Conservation (phyloP, 2,888 invertebrate genomes). For the Drosophila kokeensis region DNA sequence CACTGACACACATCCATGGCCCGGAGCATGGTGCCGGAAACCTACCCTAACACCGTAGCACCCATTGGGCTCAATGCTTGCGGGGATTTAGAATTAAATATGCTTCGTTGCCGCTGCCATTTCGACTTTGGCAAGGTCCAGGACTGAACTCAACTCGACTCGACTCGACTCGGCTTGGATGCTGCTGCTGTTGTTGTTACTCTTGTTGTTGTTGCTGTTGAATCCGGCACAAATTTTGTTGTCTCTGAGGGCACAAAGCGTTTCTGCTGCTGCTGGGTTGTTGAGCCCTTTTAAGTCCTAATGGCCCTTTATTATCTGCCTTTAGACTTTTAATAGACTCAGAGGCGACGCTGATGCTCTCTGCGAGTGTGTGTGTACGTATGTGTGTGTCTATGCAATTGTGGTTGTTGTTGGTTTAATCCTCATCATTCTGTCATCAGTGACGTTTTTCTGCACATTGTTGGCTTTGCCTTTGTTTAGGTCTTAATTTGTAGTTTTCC, state of each 20-base stretch:
- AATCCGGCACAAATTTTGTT: constrained; percentile 44
- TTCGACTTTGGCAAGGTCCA: constrained; percentile 76
- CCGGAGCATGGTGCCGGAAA: constrained; percentile 46
- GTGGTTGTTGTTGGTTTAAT: constrained; percentile 78
- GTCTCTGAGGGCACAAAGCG: constrained; percentile 55
- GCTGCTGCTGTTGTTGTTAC: constrained; percentile 32
- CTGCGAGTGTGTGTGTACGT: constrained; percentile 10
- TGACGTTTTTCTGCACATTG: constrained; percentile 81
- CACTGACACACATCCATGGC: constrained; percentile 65
- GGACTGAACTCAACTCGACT: constrained; percentile 28
- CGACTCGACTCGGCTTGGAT: constrained; percentile 19
- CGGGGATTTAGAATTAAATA: constrained; percentile 83
- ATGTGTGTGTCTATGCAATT: constrained; percentile 47
- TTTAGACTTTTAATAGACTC: constrained; percentile 85
- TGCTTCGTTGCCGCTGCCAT: constrained; percentile 79
- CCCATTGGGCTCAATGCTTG: constrained; percentile 60
- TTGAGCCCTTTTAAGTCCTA: constrained; percentile 85
- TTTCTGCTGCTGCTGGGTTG: constrained; percentile 69
- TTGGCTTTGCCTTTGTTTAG: constrained; percentile 68
- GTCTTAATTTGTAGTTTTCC: constrained; percentile 75
- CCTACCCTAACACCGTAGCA: constrained; percentile 68
- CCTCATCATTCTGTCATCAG: constrained; percentile 85
- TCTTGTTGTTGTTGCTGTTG: constrained; percentile 15
- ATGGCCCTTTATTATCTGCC: constrained; percentile 85
- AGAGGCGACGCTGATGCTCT: constrained; percentile 75